Percentiles rank a stretch among this genome's conserved stretches.
phyloP scores from a whole-genome alignment of 2,888 invertebrate species.

The Xestia xanthographa region DNA sequence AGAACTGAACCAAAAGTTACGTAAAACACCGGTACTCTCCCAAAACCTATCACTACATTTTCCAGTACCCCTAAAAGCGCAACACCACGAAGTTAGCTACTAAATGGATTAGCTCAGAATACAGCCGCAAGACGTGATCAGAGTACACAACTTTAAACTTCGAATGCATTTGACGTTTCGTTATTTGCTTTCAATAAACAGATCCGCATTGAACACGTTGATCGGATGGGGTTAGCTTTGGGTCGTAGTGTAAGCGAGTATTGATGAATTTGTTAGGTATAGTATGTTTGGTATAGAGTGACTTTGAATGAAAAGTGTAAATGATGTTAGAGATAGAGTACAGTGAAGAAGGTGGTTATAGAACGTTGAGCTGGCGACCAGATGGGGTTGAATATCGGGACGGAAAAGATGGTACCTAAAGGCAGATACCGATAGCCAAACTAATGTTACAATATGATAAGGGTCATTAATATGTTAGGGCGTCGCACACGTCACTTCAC shows the following conservation, averaged over 20 bases:
- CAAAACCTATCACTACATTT: background rate
- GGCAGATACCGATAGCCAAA: background rate
- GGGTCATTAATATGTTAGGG: too few relatives aligned
- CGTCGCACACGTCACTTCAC: too few relatives aligned
- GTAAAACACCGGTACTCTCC: background rate
- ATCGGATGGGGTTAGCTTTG: constrained; percentile 24
- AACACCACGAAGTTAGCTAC: constrained; percentile 25
- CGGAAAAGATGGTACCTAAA: background rate
- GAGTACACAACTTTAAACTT: constrained; percentile 51
- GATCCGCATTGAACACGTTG: constrained; percentile 32
- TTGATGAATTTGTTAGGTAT: constrained; percentile 37
- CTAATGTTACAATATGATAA: too few relatives aligned
- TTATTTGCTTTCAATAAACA: constrained; percentile 64
- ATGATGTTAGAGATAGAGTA: background rate
- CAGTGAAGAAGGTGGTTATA: background rate
- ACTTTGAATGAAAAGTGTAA: background rate
- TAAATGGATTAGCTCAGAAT: constrained; percentile 52
- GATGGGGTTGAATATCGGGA: background rate
- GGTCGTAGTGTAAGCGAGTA: background rate
- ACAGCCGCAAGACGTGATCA: constrained; percentile 50
- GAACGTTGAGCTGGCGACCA: background rate
- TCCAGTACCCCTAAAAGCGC: constrained; percentile 38
- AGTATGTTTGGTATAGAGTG: too few relatives aligned
- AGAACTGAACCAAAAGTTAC: background rate
- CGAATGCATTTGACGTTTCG: constrained; percentile 58